Evolutionary conservation across 2,888 invertebrate genomes (phyloP).

Genomic region (Ornithoptera priamus): DNA sequence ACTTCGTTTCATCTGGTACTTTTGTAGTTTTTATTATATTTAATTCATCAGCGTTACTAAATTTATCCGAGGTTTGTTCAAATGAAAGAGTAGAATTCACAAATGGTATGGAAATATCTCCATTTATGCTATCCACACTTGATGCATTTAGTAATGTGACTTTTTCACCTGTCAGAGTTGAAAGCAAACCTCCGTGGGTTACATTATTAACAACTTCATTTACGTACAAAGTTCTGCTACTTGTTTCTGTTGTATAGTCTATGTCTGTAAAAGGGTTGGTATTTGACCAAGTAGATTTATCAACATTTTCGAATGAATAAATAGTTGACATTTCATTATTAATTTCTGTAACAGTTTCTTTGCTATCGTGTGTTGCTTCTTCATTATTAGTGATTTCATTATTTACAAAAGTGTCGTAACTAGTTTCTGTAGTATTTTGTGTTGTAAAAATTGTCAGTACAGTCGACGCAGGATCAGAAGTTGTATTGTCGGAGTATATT

Average conservation of each 20-base stretch:
- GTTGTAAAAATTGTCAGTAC: conserved; percentile 46
- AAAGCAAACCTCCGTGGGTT: not conserved
- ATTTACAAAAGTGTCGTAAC: conserved; percentile 31
- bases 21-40: not conserved
- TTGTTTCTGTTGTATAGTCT: conserved; percentile 6
- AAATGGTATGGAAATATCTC: not conserved
- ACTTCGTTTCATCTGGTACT: not conserved
- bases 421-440: conserved; percentile 42
- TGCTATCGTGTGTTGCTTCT: not conserved
- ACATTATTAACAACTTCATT: not conserved
- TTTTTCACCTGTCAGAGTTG: conserved; percentile 9
- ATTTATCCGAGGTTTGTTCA: not conserved
- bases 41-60: not conserved
- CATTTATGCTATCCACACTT: not conserved
- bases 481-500: conserved; percentile 59
- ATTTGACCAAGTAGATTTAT: conserved; percentile 1
- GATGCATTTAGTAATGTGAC: conserved; percentile 6
- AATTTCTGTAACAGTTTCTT: not conserved
- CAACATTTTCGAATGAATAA: conserved; percentile 3
- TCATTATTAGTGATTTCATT: conserved; percentile 18
- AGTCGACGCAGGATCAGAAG: conserved; percentile 47
- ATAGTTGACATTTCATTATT: not conserved
- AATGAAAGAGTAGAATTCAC: not conserved
- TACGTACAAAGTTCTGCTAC: not conserved
- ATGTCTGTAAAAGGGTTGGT: not conserved